Percentiles rank a stretch among this genome's conserved stretches.
Evolutionary conservation across 1,140 invertebrate genomes (phyloP).

Genomic region (Drosophila rufa): DNA sequence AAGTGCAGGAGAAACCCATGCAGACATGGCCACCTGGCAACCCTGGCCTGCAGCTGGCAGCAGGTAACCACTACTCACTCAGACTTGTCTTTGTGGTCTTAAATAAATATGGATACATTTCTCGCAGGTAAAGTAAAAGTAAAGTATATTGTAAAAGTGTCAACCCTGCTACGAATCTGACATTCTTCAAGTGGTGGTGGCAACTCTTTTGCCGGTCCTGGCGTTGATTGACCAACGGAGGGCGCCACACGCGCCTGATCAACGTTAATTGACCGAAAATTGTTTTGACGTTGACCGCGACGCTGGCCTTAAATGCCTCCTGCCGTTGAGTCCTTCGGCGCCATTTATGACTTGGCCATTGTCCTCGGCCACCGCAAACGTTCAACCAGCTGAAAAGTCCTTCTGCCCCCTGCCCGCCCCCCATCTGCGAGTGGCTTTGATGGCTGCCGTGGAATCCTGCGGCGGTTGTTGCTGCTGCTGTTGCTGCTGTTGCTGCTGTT

Average conservation of each 20-base stretch:
- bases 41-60: background rate
- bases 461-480: constrained; percentile 14
- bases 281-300: constrained; percentile 33
- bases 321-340: constrained; percentile 20
- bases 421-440: constrained; percentile 31
- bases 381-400: constrained; percentile 13
- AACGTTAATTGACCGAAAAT: constrained; percentile 45
- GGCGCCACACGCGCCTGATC: constrained; percentile 35
- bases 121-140: too few species aligned
- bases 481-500: constrained; percentile 3
- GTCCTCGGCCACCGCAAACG: constrained; percentile 42
- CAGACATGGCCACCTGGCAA: constrained; percentile 12
- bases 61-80: accelerated
- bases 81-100: background rate
- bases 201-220: background rate
- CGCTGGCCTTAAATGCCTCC: constrained; percentile 21
- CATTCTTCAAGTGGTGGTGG: background rate
- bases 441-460: constrained; percentile 31
- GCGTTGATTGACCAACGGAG: constrained; percentile 5
- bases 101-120: background rate
- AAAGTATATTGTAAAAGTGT: too few species aligned
- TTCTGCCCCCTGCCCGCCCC: background rate
- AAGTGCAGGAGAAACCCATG: background rate
- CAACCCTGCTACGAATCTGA: background rate
- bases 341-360: constrained; percentile 53